phyloP scores from a whole-genome alignment of 2,113 vertebrate species.

The Phalacrocorax brasilianus region DNA sequence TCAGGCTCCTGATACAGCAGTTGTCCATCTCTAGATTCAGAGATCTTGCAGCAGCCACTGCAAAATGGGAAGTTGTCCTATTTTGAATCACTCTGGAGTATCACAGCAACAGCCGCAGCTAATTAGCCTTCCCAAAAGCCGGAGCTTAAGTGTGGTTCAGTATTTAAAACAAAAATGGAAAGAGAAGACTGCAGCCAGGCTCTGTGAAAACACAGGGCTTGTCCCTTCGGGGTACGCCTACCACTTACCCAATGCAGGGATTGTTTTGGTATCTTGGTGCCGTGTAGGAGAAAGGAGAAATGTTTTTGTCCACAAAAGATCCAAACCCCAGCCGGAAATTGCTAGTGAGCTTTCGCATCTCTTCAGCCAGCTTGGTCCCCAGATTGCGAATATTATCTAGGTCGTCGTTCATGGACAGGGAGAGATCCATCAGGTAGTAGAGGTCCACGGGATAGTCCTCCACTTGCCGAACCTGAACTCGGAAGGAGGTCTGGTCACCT shows the following conservation, averaged over 20 bases:
- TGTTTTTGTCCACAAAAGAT: slow-evolving; percentile 95
- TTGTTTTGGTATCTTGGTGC: slow-evolving; percentile 92
- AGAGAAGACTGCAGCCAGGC: neutral
- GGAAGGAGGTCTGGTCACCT: slow-evolving; percentile 87
- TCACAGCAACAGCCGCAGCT: neutral
- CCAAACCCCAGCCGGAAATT: slow-evolving; percentile 97
- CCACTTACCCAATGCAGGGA: slow-evolving; percentile 91
- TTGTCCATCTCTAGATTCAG: neutral
- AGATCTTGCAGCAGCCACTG: neutral
- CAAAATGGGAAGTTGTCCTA: neutral
- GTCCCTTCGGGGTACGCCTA: neutral
- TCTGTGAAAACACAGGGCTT: neutral
- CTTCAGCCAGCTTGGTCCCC: slow-evolving; percentile 91
- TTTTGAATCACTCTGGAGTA: neutral
- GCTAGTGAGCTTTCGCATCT: slow-evolving; percentile 97
- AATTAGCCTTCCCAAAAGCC: neutral
- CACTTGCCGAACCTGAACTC: slow-evolving; percentile 93
- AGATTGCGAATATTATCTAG: slow-evolving; percentile 91
- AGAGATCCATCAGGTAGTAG: slow-evolving; percentile 99
- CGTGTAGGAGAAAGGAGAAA: slow-evolving; percentile 97
- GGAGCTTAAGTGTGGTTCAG: neutral
- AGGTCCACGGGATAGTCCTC: slow-evolving; percentile 98
- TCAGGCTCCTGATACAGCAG: neutral
- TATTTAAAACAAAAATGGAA: neutral
- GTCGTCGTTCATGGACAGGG: slow-evolving; percentile 98